Evolutionary conservation across 2,888 invertebrate genomes (phyloP).

Genomic region (Philaethria dido): DNA sequence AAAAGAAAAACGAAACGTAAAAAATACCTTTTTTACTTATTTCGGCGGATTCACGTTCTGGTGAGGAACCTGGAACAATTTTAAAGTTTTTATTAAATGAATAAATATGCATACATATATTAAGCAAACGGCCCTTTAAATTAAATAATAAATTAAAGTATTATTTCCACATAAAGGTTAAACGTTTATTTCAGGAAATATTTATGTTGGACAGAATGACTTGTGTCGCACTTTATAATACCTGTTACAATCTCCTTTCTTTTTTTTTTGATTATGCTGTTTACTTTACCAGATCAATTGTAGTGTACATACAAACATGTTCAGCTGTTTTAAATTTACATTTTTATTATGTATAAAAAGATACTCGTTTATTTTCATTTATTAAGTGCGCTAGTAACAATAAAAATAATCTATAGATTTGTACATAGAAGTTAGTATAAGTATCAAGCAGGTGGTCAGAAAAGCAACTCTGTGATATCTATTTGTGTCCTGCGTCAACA

Average conservation of each 20-base stretch:
- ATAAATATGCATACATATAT: neutral
- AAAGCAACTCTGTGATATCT: constrained; percentile 41
- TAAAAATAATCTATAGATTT: neutral
- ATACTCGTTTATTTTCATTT: neutral
- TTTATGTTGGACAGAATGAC: constrained; percentile 66
- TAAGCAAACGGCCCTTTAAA: neutral
- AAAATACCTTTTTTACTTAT: constrained; percentile 75
- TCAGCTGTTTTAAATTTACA: neutral
- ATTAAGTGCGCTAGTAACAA: neutral
- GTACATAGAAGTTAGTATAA: neutral
- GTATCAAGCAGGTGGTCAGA: constrained; percentile 43
- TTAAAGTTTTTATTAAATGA: constrained; percentile 29
- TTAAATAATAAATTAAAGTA: no score
- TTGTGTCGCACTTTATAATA: constrained; percentile 61
- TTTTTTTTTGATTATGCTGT: constrained; percentile 52
- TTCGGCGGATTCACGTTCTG: constrained; percentile 70
- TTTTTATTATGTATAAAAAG: neutral
- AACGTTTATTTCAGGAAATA: constrained; percentile 66
- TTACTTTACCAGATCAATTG: neutral
- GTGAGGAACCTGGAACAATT: constrained; percentile 72
- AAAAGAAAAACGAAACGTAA: constrained; percentile 46
- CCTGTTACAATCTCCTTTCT: constrained; percentile 65
- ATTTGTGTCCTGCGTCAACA: constrained; percentile 49
- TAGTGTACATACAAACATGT: neutral
- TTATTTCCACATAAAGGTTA: constrained; percentile 49